Evolutionary conservation across 2,888 invertebrate genomes (phyloP).

Genomic region (Diaprepes abbreviatus): DNA sequence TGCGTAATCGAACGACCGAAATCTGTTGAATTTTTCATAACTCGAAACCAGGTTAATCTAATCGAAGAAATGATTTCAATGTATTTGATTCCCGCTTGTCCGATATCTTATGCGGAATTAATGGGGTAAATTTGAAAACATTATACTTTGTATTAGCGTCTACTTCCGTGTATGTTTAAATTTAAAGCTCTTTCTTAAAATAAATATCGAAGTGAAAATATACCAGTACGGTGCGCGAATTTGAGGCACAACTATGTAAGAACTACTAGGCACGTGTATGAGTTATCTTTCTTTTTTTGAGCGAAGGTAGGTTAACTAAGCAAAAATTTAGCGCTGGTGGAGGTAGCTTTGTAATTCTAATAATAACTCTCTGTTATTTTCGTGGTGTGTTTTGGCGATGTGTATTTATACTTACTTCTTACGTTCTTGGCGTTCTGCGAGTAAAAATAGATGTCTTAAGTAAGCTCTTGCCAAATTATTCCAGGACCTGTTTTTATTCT

Average conservation of each 20-base stretch:
- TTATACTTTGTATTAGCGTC: conserved; percentile 28
- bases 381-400: conserved; percentile 38
- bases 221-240: conserved; percentile 34
- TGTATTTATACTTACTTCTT: conserved; percentile 49
- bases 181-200: conserved; percentile 37
- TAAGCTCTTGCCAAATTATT: conserved; percentile 50
- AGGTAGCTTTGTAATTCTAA: conserved; percentile 49
- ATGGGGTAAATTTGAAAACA: conserved; percentile 31
- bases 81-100: conserved; percentile 26
- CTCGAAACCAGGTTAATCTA: conserved; percentile 43
- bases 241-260: conserved; percentile 21
- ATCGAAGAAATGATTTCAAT: conserved; percentile 30
- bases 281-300: conserved; percentile 25
- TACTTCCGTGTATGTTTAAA: conserved; percentile 43
- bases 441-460: conserved; percentile 46
- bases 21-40: conserved; percentile 38
- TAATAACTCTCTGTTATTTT: conserved; percentile 48
- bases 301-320: conserved; percentile 29
- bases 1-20: conserved; percentile 2
- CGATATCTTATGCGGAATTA: conserved; percentile 38
- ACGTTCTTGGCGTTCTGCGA: conserved; percentile 46
- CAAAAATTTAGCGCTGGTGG: conserved; percentile 38
- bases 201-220: conserved; percentile 33
- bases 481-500: conserved; percentile 49
- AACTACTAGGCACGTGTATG: conserved; percentile 11